Evolutionary conservation across 2,113 vertebrate species (phyloP), one percentile per base, ranked within the genome.

Genomic region (Myrmecophaga tridactyla): DNA sequence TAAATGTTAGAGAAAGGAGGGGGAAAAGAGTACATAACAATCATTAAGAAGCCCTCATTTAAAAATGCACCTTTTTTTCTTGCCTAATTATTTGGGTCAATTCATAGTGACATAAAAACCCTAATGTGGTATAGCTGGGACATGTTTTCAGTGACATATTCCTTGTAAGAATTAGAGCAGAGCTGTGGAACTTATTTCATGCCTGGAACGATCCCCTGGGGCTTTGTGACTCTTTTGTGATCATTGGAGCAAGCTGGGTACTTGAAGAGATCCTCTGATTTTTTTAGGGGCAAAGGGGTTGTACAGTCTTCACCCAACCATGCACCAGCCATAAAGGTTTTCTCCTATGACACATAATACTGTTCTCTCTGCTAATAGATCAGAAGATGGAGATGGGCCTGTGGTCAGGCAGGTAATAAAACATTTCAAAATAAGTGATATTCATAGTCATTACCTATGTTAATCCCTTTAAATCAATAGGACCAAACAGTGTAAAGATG

Each of bases 191-290:
- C 77, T 94, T 85, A 41, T 95, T 88, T 97, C 92, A 90, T 89
- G 92, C 83, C 90, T 95, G 86, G 76, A 76, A 89, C 94, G 92
- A 93, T 77, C 9, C 90, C 90, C 67, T 56, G 25, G 67, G 94
- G 62, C 73, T 89, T 91, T 73, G 31, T 97, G 86, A 95, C 92
- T 70, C 96, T 91, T 96, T 87, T 96, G 82, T 96, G 92, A 92
- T 96, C 92, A 89, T 4, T 91, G 87, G 80, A 94, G 90, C 78
- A 86, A 69, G 15, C 67, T 86, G 78, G 36, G 72, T 36, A 92
- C 70, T 92, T 87, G 36, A 90, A 93, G 69, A 94, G 81, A 95
- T 41, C 48, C 62, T 95, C 82, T 81, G 9, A 69, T 62, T 69
- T 91, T 90, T 73, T 87, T 31, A 77, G 43, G 29, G 29, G 39